Conservation (phyloP, 2,113 vertebrate species). For the Taurulus bubalis region DNA sequence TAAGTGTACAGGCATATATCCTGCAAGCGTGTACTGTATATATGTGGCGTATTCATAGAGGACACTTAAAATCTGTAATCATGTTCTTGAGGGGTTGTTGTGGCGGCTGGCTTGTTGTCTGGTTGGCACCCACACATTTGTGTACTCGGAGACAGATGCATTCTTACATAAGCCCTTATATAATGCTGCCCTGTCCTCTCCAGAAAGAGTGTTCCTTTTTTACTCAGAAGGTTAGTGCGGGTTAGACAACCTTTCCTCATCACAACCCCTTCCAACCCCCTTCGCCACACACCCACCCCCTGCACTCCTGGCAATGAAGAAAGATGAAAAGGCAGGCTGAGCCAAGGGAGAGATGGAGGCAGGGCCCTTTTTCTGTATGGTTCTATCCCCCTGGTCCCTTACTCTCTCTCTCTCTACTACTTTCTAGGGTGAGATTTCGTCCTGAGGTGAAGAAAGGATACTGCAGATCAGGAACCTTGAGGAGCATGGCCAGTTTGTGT, state of each 20-base stretch:
- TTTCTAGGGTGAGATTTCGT: conserved; percentile 22
- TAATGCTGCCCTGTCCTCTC: conserved; percentile 73
- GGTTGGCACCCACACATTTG: conserved; percentile 78
- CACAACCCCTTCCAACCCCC: conserved; percentile 32
- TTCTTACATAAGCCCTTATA: conserved; percentile 85
- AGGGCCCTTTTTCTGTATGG: conserved; percentile 27
- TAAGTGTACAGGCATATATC: conserved; percentile 48
- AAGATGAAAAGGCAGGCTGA: conserved; percentile 50
- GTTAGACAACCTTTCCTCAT: conserved; percentile 60
- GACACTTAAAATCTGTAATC: conserved; percentile 59
- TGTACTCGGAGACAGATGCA: conserved; percentile 82
- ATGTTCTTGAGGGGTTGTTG: conserved; percentile 66
- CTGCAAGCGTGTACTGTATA: conserved; percentile 48
- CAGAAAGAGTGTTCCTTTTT: conserved; percentile 72
- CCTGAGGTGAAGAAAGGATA: conserved; percentile 30
- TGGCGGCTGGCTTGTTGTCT: conserved; percentile 70
- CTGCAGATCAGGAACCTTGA: conserved; percentile 8
- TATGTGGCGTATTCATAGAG: conserved; percentile 46
- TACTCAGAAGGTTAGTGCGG: conserved; percentile 62
- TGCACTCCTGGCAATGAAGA: conserved; percentile 45
- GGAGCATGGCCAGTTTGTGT: background rate
- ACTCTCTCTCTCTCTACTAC: conserved; percentile 12
- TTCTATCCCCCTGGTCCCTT: conserved; percentile 4
- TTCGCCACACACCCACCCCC: background rate
- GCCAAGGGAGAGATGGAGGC: conserved; percentile 25